Percentiles rank a stretch among this genome's conserved stretches.
These are phyloP conservation scores for Danionella cerebrum DNA, from an alignment of 2,113 vertebrate species.

Conservation along the genomic window DNA sequence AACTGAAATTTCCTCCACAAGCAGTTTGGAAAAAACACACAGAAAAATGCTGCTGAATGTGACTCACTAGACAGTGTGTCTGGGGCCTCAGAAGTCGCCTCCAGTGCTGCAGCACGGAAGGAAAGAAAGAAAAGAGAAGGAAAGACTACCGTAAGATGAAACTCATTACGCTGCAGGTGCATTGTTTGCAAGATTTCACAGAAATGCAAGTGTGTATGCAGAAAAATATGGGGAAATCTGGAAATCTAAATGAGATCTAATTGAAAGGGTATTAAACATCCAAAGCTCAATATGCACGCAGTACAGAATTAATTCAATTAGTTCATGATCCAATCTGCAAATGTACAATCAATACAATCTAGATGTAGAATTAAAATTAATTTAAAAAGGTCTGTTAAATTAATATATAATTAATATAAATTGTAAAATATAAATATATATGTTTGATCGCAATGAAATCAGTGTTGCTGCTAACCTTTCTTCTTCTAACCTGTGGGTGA, in stretches of 20 bases:
- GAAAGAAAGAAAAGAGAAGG: neutral
- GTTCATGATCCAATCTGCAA: no score
- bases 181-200: neutral
- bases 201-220: neutral
- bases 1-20: neutral
- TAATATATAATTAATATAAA: no score
- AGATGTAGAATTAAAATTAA: no score
- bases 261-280: no score
- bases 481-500: no score
- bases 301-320: no score
- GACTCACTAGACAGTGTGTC: slow-evolving; percentile 22
- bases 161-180: neutral
- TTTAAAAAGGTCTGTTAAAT: no score
- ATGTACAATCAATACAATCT: no score
- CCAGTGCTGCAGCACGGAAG: neutral
- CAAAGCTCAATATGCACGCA: no score
- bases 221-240: neutral
- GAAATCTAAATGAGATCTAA: neutral
- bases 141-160: neutral
- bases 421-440: no score
- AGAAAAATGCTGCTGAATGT: neutral
- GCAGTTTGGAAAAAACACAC: neutral
- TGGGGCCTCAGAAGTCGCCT: slow-evolving; percentile 2
- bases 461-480: no score
- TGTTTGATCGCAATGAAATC: no score